Percentiles rank a stretch among this genome's conserved stretches.
Evolutionary conservation across 1,140 invertebrate genomes (phyloP).

Genomic region (Pararge aegeria): DNA sequence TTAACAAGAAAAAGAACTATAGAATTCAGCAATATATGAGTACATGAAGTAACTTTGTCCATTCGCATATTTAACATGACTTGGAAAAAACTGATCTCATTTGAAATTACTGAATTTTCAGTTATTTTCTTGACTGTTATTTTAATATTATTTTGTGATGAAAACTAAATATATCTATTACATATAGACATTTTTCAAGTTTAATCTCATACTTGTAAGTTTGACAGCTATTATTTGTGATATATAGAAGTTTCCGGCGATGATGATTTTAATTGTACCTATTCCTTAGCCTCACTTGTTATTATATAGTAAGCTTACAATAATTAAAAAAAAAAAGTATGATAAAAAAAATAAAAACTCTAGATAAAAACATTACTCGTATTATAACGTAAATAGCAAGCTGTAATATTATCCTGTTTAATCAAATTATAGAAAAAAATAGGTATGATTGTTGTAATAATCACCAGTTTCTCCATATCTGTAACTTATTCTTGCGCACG

Average conservation of each 20-base stretch:
- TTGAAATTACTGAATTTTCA: neutral
- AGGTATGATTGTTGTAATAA: too few species aligned
- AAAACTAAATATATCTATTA: neutral
- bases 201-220: constrained; percentile 12
- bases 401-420: neutral
- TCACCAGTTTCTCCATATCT: too few species aligned
- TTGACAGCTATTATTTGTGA: constrained; percentile 10
- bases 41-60: neutral
- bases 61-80: neutral
- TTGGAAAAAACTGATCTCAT: constrained; percentile 8
- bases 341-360: neutral
- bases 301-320: constrained; percentile 5
- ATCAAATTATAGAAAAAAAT: too few species aligned
- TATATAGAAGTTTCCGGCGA: constrained; percentile 13
- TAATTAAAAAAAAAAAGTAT: constrained; percentile 5
- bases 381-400: neutral
- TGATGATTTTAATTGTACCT: constrained; percentile 8
- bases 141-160: neutral
- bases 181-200: neutral
- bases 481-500: constrained; percentile 2
- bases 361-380: neutral
- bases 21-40: neutral
- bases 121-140: neutral
- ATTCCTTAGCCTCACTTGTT: neutral
- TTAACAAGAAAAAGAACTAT: neutral